Percentiles rank a stretch among this genome's conserved stretches.
Evolutionary conservation across 1,140 invertebrate genomes (phyloP).

Genomic region (Drosophila prosaltans): DNA sequence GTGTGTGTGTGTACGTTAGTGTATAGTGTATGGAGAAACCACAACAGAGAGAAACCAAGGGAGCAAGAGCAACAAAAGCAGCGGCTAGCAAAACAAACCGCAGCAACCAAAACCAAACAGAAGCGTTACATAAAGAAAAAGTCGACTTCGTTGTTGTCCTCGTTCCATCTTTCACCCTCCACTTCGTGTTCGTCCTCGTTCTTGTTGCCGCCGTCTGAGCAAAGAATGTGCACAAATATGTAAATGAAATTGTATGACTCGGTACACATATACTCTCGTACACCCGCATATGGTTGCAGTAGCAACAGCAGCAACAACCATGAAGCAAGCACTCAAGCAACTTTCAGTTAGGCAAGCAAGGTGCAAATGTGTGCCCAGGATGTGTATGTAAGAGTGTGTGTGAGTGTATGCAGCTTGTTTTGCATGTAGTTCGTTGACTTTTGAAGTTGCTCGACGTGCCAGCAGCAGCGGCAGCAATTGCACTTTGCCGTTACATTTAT

Average conservation of each 20-base stretch:
- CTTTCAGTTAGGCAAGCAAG: constrained; percentile 63
- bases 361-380: constrained; percentile 57
- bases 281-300: constrained; percentile 47
- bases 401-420: constrained; percentile 51
- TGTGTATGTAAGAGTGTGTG: constrained; percentile 2
- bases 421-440: constrained; percentile 78
- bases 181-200: constrained; percentile 45
- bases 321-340: constrained; percentile 56
- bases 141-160: constrained; percentile 64
- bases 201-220: constrained; percentile 50
- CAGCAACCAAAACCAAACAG: constrained; percentile 77
- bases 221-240: constrained; percentile 74
- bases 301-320: constrained; percentile 45
- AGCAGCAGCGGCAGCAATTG: constrained; percentile 42
- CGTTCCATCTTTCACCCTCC: not conserved
- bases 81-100: constrained; percentile 71
- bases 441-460: constrained; percentile 58
- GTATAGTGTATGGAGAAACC: constrained; percentile 56
- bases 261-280: constrained; percentile 40
- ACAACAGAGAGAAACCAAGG: constrained; percentile 60
- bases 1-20: constrained; percentile 17
- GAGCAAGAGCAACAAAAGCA: constrained; percentile 17
- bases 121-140: constrained; percentile 77
- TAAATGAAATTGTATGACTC: constrained; percentile 78
- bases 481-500: constrained; percentile 76